These are phyloP conservation scores for Danaus melanippus DNA, from an alignment of 1,140 invertebrate genomes.

Conservation along the genomic window DNA sequence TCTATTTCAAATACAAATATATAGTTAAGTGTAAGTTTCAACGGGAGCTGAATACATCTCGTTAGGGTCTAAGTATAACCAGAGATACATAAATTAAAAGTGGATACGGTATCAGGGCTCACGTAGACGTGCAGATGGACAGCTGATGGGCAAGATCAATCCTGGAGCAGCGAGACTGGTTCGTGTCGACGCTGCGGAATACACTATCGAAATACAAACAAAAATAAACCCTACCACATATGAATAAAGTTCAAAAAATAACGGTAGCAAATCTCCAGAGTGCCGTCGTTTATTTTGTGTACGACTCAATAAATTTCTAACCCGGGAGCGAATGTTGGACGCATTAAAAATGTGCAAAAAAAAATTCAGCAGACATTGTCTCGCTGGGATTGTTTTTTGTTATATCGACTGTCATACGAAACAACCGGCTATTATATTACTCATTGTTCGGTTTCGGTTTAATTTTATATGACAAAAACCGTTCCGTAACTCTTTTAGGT, in stretches of 20 bases:
- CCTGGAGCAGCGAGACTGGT: constrained; percentile 37
- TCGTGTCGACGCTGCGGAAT: constrained; percentile 24
- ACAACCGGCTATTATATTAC: constrained; percentile 11
- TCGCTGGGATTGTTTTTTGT: constrained; percentile 22
- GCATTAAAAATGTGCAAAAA: constrained; percentile 32
- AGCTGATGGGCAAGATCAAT: constrained; percentile 63
- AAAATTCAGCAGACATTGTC: constrained; percentile 38
- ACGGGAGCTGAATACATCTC: constrained; percentile 4
- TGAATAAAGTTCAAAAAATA: constrained; percentile 6
- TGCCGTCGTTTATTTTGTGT: constrained; percentile 33
- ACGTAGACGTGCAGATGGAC: constrained; percentile 40
- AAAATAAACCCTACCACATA: constrained; percentile 5
- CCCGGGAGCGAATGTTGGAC: constrained; percentile 49
- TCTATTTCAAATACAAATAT: no score
- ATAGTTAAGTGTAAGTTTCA: background rate
- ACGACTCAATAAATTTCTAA: constrained; percentile 67
- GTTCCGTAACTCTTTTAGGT: no score
- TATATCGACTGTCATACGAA: constrained; percentile 29
- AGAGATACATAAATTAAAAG: constrained; percentile 27
- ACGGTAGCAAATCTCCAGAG: background rate
- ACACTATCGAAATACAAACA: constrained; percentile 2
- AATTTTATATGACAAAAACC: no score
- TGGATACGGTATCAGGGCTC: constrained; percentile 32
- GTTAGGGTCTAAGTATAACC: constrained; percentile 15
- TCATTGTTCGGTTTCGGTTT: no score